These are phyloP conservation scores for Adelognathus sp. DNA, from an alignment of 2,888 invertebrate species.

Conservation along the genomic window DNA sequence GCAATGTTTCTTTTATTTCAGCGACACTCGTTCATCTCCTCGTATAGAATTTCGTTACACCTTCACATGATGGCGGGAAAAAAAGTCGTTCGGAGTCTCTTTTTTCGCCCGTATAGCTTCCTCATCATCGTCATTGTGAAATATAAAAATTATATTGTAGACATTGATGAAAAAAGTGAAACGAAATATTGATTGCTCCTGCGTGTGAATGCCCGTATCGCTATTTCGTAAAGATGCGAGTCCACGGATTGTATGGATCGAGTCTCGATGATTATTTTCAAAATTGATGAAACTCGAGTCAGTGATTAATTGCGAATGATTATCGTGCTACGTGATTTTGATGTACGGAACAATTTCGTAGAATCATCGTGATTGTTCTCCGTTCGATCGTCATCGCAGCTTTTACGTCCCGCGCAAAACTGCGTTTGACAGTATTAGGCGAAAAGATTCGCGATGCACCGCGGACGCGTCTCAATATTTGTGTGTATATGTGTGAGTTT, in stretches of 20 bases:
- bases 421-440: slow-evolving; percentile 27
- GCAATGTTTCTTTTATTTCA: slow-evolving; percentile 47
- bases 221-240: neutral
- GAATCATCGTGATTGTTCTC: slow-evolving; percentile 22
- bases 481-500: too few relatives aligned
- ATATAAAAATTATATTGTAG: slow-evolving; percentile 26
- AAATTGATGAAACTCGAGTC: neutral
- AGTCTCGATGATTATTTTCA: neutral
- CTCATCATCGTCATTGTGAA: neutral
- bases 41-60: neutral
- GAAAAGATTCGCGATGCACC: neutral
- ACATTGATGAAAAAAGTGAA: neutral
- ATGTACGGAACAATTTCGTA: slow-evolving; percentile 14
- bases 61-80: neutral
- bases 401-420: slow-evolving; percentile 55
- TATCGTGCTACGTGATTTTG: neutral
- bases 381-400: slow-evolving; percentile 21
- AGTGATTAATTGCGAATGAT: neutral
- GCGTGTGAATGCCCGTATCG: neutral
- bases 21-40: slow-evolving; percentile 4
- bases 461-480: slow-evolving; percentile 30
- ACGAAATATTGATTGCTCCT: neutral
- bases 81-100: neutral
- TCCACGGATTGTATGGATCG: neutral
- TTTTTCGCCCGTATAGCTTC: neutral